phyloP scores from a whole-genome alignment of 2,888 invertebrate species.

The Osmoderma eremita region DNA sequence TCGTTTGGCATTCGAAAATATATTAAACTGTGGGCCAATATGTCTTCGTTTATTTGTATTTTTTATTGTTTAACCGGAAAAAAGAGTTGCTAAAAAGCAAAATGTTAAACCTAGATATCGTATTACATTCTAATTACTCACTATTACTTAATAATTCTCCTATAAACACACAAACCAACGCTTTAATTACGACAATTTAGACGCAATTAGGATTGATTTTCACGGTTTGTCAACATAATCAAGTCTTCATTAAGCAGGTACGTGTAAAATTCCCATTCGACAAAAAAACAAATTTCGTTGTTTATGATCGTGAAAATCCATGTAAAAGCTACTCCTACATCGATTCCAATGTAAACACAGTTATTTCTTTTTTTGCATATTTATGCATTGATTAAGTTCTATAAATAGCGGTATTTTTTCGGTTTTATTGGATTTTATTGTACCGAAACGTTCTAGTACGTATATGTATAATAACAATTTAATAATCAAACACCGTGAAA shows the following conservation, averaged over 20 bases:
- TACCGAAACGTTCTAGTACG: background rate
- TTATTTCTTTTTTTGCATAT: constrained; percentile 18
- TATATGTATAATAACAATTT: constrained; percentile 12
- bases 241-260: background rate
- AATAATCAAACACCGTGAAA: constrained; percentile 26
- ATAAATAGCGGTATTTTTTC: constrained; percentile 15
- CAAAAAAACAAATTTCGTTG: background rate
- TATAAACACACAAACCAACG: background rate
- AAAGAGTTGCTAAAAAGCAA: too few relatives aligned
- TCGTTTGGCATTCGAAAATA: too few relatives aligned
- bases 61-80: too few relatives aligned
- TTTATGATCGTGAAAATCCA: background rate
- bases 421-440: constrained; percentile 20
- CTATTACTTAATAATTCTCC: too few relatives aligned
- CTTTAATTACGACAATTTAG: constrained; percentile 4
- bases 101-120: too few relatives aligned
- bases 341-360: background rate
- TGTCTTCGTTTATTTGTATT: too few relatives aligned
- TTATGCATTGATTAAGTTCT: constrained; percentile 19
- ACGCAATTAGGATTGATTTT: constrained; percentile 9
- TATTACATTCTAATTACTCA: too few relatives aligned
- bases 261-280: background rate
- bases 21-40: too few relatives aligned
- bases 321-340: background rate
- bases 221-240: constrained; percentile 1